Percentiles rank a stretch among this genome's conserved stretches.
Evolutionary conservation across 2,888 invertebrate species (phyloP).

Genomic region (Galerucella calmariensis): DNA sequence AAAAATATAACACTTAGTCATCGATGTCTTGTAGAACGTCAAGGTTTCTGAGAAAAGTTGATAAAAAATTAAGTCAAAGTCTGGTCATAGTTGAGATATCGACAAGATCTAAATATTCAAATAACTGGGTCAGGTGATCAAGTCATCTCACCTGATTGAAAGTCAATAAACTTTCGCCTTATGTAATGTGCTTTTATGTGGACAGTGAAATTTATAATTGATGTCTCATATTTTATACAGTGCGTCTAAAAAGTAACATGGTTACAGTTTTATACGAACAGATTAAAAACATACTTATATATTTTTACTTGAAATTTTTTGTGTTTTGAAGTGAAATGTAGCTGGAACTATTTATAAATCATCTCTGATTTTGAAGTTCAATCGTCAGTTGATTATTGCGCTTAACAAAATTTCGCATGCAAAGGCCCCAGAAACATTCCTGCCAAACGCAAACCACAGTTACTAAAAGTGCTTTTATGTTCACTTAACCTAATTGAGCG

Average conservation of each 20-base stretch:
- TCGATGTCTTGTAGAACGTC: not conserved
- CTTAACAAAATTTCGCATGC: no score
- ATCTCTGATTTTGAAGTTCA: no score
- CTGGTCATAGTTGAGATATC: slow-evolving; percentile 12
- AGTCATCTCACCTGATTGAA: slow-evolving; percentile 14
- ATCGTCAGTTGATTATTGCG: no score
- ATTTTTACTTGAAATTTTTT: no score
- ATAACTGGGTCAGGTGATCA: slow-evolving; percentile 6
- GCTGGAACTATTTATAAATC: no score
- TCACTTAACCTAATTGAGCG: no score
- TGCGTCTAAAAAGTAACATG: not conserved
- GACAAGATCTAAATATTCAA: not conserved
- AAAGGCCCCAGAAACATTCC: no score
- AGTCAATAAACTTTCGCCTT: slow-evolving; percentile 9
- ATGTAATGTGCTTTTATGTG: slow-evolving; percentile 11
- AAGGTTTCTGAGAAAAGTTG: not conserved
- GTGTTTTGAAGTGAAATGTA: no score
- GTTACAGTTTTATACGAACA: no score
- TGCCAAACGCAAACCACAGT: no score
- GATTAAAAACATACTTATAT: no score
- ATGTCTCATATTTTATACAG: not conserved
- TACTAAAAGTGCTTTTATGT: no score
- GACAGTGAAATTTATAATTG: not conserved
- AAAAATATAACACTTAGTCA: not conserved
- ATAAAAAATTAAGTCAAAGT: not conserved